Percentiles rank a stretch among this genome's conserved stretches.
These are phyloP conservation scores for Muschampia plurimacula DNA, from an alignment of 2,888 invertebrate genomes.

Conservation along the genomic window DNA sequence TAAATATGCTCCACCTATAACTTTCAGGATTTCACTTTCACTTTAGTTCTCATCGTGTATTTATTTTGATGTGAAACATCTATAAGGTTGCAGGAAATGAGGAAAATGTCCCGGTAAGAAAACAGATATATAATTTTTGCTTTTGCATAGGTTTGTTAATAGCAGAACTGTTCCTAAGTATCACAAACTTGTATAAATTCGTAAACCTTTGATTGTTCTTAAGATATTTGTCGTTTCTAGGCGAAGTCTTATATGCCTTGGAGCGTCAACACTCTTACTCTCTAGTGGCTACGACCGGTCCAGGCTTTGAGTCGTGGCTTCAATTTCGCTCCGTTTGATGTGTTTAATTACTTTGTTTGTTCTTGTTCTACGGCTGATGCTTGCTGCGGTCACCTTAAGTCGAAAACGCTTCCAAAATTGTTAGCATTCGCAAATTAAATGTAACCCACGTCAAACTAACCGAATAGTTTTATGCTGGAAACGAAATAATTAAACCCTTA, in stretches of 20 bases:
- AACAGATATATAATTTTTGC: neutral
- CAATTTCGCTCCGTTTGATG: slow-evolving; percentile 82
- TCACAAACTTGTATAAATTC: neutral
- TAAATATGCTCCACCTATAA: too few relatives aligned
- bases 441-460: slow-evolving; percentile 82
- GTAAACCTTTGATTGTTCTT: neutral
- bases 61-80: too few relatives aligned
- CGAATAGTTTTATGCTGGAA: slow-evolving; percentile 75
- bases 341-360: slow-evolving; percentile 86
- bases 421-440: slow-evolving; percentile 81
- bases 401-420: slow-evolving; percentile 78
- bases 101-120: too few relatives aligned
- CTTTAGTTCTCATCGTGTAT: too few relatives aligned
- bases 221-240: slow-evolving; percentile 19
- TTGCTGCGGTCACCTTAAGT: slow-evolving; percentile 75
- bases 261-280: slow-evolving; percentile 58
- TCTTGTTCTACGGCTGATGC: slow-evolving; percentile 74
- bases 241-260: slow-evolving; percentile 14
- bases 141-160: neutral
- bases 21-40: too few relatives aligned
- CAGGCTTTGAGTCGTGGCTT: slow-evolving; percentile 73
- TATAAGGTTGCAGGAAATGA: too few relatives aligned
- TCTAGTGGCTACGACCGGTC: slow-evolving; percentile 38
- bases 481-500: slow-evolving; percentile 74
- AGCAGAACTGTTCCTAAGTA: neutral